Evolutionary conservation across 2,113 vertebrate genomes (phyloP).

Genomic region (Platysteira castanea): DNA sequence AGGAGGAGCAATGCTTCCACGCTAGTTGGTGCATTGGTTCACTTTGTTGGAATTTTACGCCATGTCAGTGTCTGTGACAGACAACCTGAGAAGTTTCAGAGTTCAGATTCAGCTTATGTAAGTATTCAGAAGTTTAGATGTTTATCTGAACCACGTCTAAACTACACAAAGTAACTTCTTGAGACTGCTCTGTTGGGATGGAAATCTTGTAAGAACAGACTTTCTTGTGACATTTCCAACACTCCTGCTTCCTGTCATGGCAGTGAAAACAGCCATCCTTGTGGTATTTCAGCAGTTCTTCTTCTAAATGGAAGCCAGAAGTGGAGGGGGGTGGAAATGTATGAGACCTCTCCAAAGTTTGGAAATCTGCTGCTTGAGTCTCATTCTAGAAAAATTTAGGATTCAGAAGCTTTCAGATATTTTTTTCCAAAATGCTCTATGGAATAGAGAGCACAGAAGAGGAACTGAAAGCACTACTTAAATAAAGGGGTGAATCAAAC

Average conservation of each 20-base stretch:
- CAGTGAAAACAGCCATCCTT: background rate
- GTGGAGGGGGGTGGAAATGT: background rate
- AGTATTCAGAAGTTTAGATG: background rate
- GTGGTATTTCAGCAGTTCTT: constrained; percentile 24
- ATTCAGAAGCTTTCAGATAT: background rate
- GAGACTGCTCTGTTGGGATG: background rate
- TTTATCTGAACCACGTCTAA: constrained; percentile 14
- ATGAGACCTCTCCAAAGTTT: background rate
- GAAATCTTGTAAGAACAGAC: constrained; percentile 14
- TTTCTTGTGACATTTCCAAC: constrained; percentile 24
- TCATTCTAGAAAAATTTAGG: background rate
- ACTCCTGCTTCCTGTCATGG: constrained; percentile 58
- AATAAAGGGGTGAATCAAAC: background rate
- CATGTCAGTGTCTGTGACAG: background rate
- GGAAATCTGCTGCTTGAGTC: background rate
- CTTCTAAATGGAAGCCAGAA: constrained; percentile 51
- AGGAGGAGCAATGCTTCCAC: background rate
- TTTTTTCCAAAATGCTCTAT: background rate
- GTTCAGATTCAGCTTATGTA: background rate
- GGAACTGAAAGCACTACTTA: background rate
- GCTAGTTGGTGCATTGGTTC: background rate
- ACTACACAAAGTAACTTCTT: background rate
- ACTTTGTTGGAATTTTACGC: background rate
- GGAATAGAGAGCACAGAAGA: background rate
- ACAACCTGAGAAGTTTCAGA: background rate